A percentile compares a stretch with the other conserved stretches of the same genome.
These are phyloP conservation scores for Odontocerum albicorne DNA, from an alignment of 2,888 invertebrate genomes.

Conservation along the genomic window DNA sequence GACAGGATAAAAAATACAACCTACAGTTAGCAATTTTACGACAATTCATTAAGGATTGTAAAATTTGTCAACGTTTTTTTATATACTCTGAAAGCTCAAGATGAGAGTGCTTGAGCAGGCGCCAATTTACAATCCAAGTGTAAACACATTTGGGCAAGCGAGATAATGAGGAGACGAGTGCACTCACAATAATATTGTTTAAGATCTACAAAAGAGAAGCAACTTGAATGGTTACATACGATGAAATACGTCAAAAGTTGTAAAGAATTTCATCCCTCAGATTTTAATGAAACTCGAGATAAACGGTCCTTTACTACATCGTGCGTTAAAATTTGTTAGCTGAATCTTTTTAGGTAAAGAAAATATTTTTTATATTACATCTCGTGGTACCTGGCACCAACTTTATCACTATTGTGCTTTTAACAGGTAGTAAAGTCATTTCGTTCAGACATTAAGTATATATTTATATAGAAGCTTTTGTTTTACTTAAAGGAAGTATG, in stretches of 20 bases:
- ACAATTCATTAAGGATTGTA: constrained; percentile 13
- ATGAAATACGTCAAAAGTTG: too few relatives aligned
- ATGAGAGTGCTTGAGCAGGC: constrained; percentile 16
- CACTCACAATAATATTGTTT: too few relatives aligned
- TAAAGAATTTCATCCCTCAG: too few relatives aligned
- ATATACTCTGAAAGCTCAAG: neutral
- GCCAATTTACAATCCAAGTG: constrained; percentile 12
- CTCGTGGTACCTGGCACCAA: neutral
- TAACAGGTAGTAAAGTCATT: constrained; percentile 4
- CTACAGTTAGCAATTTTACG: constrained; percentile 8
- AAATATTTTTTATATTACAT: too few relatives aligned
- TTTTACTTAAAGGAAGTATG: too few relatives aligned
- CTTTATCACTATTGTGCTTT: neutral
- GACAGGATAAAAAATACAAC: constrained; percentile 1
- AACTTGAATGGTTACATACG: too few relatives aligned
- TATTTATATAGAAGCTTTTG: too few relatives aligned
- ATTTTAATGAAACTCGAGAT: too few relatives aligned
- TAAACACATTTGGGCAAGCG: constrained; percentile 13
- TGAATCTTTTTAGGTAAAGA: too few relatives aligned
- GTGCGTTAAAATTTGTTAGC: too few relatives aligned
- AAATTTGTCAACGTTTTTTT: constrained; percentile 19
- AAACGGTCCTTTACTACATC: too few relatives aligned
- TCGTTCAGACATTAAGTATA: constrained; percentile 3
- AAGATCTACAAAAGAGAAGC: too few relatives aligned
- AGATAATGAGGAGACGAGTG: constrained; percentile 18